Evolutionary conservation across 2,797 vertebrate species (phyloP), one percentile per base, ranked within the genome.

Genomic region (Anabas testudineus): DNA sequence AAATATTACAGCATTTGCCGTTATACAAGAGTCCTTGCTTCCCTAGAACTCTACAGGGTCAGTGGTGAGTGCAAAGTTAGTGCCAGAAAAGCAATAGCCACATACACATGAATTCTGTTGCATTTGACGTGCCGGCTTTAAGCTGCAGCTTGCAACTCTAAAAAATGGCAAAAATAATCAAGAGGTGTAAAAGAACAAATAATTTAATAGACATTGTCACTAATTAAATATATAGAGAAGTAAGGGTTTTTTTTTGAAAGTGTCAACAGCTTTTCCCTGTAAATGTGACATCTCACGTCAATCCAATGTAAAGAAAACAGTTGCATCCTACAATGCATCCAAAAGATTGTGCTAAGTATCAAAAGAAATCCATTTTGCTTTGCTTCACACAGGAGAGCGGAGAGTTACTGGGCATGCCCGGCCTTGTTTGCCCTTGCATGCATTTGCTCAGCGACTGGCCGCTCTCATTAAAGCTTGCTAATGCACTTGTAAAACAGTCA

Each of bases 401-500:
- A 43, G 66, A 78, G 86, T 80, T 51, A 48, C 83, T 78, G 76
- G 83, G 74, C 70, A 76, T 67, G 87, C 80, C 76, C 78, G 71
- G 88, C 87, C 89, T 87, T 76, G 87, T 79, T 81, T 84, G 87
- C 95, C 95, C 96, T 95, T 95, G 85, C 94, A 93, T 95, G 96
- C 95, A 96, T 96, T 96, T 95, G 94, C 96, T 96, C 96, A 95
- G 96, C 95, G 95, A 95, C 95, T 96, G 94, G 78, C 94, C 94
- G 93, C 96, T 96, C 95, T 97, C 95, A 97, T 99, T 98, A 98
- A 98, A 96, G 95, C 96, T 95, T 95, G 95, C 95, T 97, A 97
- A 98, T 96, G 96, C 95, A 97, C 96, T 97, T 97, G 96, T 98
- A 97, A 97, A 99, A 96, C 97, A 96, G 96, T 98, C 95, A 95